These are phyloP conservation scores for Cryptocheilus praepositus DNA, from an alignment of 2,888 invertebrate genomes.

Conservation along the genomic window DNA sequence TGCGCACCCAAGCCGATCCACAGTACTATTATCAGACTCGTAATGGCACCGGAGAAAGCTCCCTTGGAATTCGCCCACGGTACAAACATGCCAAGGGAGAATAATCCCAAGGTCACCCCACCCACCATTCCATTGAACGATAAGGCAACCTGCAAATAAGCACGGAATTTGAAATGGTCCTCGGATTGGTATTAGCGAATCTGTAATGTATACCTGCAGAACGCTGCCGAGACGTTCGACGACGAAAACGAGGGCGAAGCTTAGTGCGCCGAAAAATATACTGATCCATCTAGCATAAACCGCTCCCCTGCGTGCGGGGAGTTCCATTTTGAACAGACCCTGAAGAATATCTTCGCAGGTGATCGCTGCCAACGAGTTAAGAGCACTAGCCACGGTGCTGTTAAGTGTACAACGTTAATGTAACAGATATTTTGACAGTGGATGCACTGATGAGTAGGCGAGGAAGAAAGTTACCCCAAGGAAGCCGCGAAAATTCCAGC, in stretches of 20 bases:
- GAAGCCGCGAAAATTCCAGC: slow-evolving; percentile 97
- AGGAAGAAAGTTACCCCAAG: slow-evolving; percentile 82
- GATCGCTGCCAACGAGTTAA: slow-evolving; percentile 94
- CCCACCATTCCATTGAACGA: slow-evolving; percentile 94
- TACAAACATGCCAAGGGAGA: slow-evolving; percentile 91
- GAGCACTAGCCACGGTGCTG: slow-evolving; percentile 96
- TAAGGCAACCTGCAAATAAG: slow-evolving; percentile 80
- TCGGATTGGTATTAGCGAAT: too few species aligned
- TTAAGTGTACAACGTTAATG: not conserved
- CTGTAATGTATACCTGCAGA: slow-evolving; percentile 79
- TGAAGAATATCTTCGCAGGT: slow-evolving; percentile 91
- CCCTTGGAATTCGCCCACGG: slow-evolving; percentile 91
- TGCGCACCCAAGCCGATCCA: slow-evolving; percentile 84
- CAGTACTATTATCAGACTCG: slow-evolving; percentile 79
- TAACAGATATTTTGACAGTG: not conserved
- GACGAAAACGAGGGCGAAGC: slow-evolving; percentile 88
- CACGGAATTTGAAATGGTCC: too few species aligned
- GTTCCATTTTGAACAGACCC: slow-evolving; percentile 82
- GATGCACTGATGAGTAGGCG: not conserved
- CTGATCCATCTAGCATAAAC: slow-evolving; percentile 82
- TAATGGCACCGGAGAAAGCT: slow-evolving; percentile 80
- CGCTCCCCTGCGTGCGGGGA: slow-evolving; percentile 87
- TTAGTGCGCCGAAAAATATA: slow-evolving; percentile 83
- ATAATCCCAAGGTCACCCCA: slow-evolving; percentile 90
- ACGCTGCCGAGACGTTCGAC: slow-evolving; percentile 92